Conservation (phyloP, 2,797 vertebrate genomes). For the Cynodonichthys magdalenae region DNA sequence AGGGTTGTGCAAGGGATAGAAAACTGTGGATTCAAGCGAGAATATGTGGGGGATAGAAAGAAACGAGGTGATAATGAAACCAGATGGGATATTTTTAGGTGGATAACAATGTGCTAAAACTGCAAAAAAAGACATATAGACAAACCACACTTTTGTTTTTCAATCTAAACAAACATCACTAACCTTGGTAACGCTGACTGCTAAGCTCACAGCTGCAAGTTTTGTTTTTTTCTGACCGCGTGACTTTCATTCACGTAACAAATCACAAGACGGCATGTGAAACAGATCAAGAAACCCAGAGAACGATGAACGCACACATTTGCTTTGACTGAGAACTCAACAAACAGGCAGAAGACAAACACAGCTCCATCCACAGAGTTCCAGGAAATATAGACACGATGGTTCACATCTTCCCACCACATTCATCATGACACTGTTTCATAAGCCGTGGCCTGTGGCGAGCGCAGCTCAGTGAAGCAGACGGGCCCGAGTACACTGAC, state of each 20-base stretch:
- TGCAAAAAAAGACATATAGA: background rate
- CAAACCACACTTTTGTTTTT: background rate
- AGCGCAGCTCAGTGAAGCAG: conserved; percentile 58
- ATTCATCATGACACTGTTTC: conserved; percentile 67
- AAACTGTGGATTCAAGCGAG: background rate
- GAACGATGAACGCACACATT: conserved; percentile 3
- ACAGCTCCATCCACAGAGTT: conserved; percentile 6
- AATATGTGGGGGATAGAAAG: background rate
- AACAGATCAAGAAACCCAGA: conserved; percentile 30
- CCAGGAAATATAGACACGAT: conserved; percentile 15
- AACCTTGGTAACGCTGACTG: background rate
- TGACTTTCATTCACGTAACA: conserved; percentile 30
- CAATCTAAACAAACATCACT: conserved; percentile 12
- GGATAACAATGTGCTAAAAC: background rate
- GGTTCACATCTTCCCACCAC: conserved; percentile 56
- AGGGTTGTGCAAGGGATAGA: background rate
- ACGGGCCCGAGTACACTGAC: conserved; percentile 46
- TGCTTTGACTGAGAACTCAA: background rate
- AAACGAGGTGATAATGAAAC: background rate
- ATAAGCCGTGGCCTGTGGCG: conserved; percentile 62
- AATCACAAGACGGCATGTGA: conserved; percentile 39
- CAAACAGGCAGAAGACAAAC: conserved; percentile 9
- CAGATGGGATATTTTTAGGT: background rate
- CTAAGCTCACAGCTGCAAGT: background rate
- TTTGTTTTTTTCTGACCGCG: conserved; percentile 11